Conservation (phyloP, 2,113 vertebrate species). For the Sinocyclocheilus rhinocerous region DNA sequence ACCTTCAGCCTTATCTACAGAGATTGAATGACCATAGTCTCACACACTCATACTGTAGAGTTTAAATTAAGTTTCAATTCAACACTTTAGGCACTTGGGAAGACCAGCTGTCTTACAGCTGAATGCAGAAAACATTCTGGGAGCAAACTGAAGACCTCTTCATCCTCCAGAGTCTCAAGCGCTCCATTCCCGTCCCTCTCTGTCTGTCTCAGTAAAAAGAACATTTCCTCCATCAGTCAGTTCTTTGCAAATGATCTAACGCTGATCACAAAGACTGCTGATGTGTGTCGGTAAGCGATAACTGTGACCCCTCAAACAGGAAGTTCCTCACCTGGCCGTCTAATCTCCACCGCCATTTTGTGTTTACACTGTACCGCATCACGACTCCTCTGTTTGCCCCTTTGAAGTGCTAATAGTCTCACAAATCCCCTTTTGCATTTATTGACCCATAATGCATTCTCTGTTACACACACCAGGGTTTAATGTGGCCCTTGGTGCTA, state of each 20-base stretch:
- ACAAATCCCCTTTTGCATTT: slow-evolving; percentile 45
- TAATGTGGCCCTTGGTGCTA: slow-evolving; percentile 27
- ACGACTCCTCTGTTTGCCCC: slow-evolving; percentile 14
- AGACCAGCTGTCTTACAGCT: slow-evolving; percentile 33
- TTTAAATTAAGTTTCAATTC: slow-evolving; percentile 33
- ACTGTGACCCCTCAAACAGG: slow-evolving; percentile 6
- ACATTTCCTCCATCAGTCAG: background rate
- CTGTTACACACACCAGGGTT: slow-evolving; percentile 3
- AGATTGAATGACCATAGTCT: slow-evolving; percentile 6
- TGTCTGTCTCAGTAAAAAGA: background rate
- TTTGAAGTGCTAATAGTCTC: slow-evolving; percentile 59
- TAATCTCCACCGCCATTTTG: slow-evolving; percentile 36
- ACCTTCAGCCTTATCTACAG: background rate
- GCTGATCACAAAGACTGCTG: background rate
- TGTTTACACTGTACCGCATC: slow-evolving; percentile 42
- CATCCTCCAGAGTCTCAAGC: background rate
- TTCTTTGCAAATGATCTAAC: background rate
- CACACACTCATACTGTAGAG: slow-evolving; percentile 1
- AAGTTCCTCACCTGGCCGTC: slow-evolving; percentile 13
- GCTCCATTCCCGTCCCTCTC: background rate
- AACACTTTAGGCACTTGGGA: slow-evolving; percentile 26
- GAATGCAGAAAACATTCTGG: background rate
- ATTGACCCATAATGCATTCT: slow-evolving; percentile 52
- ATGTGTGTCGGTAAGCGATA: slow-evolving; percentile 42
- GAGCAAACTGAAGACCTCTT: slow-evolving; percentile 6